A percentile compares a stretch with the other conserved stretches of the same genome.
These are phyloP conservation scores for Lucilia cuprina DNA, from an alignment of 1,140 invertebrate genomes.

Conservation along the genomic window DNA sequence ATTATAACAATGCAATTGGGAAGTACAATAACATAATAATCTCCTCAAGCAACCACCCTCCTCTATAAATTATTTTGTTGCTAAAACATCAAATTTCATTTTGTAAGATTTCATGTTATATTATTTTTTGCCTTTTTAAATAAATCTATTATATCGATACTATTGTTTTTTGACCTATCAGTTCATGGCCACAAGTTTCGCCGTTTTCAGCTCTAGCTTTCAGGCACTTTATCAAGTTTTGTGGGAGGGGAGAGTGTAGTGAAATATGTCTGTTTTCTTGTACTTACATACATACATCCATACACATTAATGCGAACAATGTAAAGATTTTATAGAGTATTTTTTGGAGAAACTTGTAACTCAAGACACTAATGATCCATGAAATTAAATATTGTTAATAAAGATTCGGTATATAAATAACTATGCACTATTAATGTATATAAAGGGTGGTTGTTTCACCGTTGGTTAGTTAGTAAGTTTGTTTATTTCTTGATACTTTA, in stretches of 20 bases:
- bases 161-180: slow-evolving; percentile 25
- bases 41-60: not conserved
- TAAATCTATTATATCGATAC: slow-evolving; percentile 10
- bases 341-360: slow-evolving; percentile 9
- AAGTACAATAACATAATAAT: not conserved
- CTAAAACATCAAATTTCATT: not conserved
- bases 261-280: not conserved
- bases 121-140: not conserved
- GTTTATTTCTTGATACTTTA: not conserved
- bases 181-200: slow-evolving; percentile 18
- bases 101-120: not conserved
- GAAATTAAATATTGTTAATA: slow-evolving; percentile 30
- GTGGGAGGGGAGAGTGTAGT: not conserved
- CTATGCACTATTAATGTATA: not conserved
- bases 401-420: slow-evolving; percentile 4
- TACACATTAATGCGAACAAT: not conserved
- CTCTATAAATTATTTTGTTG: not conserved
- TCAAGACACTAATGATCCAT: slow-evolving; percentile 31
- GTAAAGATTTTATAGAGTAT: not conserved
- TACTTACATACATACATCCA: not conserved
- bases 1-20: not conserved
- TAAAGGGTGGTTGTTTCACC: not conserved
- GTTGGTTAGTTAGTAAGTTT: not conserved
- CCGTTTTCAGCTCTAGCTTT: too few species aligned
- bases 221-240: too few species aligned